Percentiles rank a stretch among this genome's conserved stretches.
These are phyloP conservation scores for Zaprionus inermis DNA, from an alignment of 1,140 invertebrate species.

Conservation along the genomic window DNA sequence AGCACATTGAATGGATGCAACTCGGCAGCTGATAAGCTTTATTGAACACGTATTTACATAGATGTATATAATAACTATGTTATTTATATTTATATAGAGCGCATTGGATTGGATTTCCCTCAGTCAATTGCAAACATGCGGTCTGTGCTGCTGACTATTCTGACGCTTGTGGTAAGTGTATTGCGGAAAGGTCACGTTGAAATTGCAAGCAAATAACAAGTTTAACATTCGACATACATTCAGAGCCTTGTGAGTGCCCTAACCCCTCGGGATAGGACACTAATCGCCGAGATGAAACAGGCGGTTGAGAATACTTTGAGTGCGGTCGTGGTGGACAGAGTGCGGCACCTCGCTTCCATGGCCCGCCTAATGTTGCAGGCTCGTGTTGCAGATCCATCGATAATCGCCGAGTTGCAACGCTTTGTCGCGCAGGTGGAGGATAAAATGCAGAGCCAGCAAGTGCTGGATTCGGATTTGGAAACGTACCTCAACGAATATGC, in stretches of 20 bases:
- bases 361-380: background rate
- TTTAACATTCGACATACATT: background rate
- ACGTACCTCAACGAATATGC: background rate
- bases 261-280: background rate
- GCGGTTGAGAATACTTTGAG: background rate
- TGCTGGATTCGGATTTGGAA: background rate
- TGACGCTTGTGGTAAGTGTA: background rate
- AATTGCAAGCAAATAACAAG: background rate
- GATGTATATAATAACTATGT: background rate
- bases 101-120: background rate
- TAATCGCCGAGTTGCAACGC: background rate
- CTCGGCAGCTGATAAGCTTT: constrained; percentile 1
- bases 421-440: background rate
- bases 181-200: background rate
- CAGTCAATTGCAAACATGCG: constrained; percentile 22
- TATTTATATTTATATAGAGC: background rate
- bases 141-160: background rate
- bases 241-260: constrained; percentile 7
- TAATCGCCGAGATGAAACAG: constrained; percentile 13
- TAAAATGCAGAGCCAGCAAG: background rate
- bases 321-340: background rate
- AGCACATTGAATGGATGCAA: background rate
- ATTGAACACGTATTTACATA: background rate
- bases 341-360: background rate
- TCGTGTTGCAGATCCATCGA: background rate